These are phyloP conservation scores for Ambastaia sidthimunki DNA, from an alignment of 2,797 vertebrate genomes.

Conservation along the genomic window DNA sequence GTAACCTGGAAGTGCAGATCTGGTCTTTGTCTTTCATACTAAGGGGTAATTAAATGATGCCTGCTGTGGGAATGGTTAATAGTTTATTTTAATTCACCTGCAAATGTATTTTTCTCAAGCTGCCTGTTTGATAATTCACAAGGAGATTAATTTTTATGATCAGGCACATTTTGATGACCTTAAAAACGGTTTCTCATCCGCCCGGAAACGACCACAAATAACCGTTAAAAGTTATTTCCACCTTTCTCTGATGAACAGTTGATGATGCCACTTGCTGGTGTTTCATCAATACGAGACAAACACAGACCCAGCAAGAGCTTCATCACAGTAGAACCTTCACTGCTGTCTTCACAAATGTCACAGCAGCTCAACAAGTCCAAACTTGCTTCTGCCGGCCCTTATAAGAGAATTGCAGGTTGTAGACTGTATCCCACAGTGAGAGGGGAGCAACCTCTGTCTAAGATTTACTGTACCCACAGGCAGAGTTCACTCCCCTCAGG, in stretches of 20 bases:
- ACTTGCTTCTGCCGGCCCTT: constrained; percentile 1
- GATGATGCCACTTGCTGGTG: constrained; percentile 64
- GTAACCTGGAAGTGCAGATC: constrained; percentile 58
- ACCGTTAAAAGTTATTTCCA: constrained; percentile 20
- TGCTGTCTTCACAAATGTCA: constrained; percentile 3
- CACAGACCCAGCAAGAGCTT: not conserved
- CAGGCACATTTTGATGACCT: constrained; percentile 74
- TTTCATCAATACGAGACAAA: constrained; percentile 67
- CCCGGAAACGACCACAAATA: constrained; percentile 68
- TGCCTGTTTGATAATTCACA: constrained; percentile 56
- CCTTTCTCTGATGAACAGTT: constrained; percentile 71
- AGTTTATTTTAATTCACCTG: too few species aligned
- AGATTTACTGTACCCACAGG: constrained; percentile 29
- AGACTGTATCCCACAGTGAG: constrained; percentile 7
- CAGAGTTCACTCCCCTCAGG: constrained; percentile 20
- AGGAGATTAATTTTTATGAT: not conserved
- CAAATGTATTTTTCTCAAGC: constrained; percentile 62
- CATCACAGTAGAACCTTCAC: not conserved
- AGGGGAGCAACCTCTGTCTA: constrained; percentile 3
- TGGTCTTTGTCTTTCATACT: constrained; percentile 54
- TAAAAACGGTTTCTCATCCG: constrained; percentile 72
- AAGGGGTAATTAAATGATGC: constrained; percentile 53
- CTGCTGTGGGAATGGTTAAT: not conserved
- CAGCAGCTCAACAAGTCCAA: constrained; percentile 7
- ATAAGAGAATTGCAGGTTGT: constrained; percentile 22